Evolutionary conservation across 1,140 invertebrate species (phyloP), one percentile per base, ranked within the genome.

Genomic region (Lanistes nyassanus): DNA sequence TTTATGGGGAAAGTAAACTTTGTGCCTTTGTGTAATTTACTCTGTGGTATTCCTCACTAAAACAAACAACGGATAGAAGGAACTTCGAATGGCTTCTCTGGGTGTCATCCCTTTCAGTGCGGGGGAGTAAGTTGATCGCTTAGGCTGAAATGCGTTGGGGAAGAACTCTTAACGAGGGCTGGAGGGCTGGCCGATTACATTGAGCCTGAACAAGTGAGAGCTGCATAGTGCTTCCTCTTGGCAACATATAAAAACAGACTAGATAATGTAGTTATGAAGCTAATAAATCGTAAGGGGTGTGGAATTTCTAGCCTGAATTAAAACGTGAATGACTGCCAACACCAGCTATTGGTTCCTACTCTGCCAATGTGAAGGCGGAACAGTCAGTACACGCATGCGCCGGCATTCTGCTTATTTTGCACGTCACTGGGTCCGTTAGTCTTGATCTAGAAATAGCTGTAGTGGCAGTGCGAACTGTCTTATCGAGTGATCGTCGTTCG

Each of bases 351-450:
- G 3, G 9, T 31, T 23, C 1, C n/a, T 23, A 26, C 56, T 31
- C 56, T 9, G n/a, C 3, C 29, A 60, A 31, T 58, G 70, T 34
- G 56, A 72, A 60, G 70, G 70, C 70, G 70, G 70, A 72, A 72
- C 70, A 72, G 26, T 3, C 26, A 7, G 0, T 19, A 34, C 42
- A 56, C 70, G 70, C 70, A 72, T 72, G 70, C 70, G 70, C 56
- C 29, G 9, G 23, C 69, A 42, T 72, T 72, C 70, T 72, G 70
- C 70, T 72, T 72, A 62, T 62, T 72, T 72, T 72, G 70, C 70
- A 72, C 70, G 70, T 72, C 70, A 72, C 70, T 72, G 70, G 31
- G 55, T 72, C 36, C 34, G 68, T 72, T 62, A 3, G 56, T 72
- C 55, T 72, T 72, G 56, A 60, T 72, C 55, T 34, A 47, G 9